These are phyloP conservation scores for Callocephalon fimbriatum DNA, from an alignment of 2,113 vertebrate genomes.

Conservation along the genomic window DNA sequence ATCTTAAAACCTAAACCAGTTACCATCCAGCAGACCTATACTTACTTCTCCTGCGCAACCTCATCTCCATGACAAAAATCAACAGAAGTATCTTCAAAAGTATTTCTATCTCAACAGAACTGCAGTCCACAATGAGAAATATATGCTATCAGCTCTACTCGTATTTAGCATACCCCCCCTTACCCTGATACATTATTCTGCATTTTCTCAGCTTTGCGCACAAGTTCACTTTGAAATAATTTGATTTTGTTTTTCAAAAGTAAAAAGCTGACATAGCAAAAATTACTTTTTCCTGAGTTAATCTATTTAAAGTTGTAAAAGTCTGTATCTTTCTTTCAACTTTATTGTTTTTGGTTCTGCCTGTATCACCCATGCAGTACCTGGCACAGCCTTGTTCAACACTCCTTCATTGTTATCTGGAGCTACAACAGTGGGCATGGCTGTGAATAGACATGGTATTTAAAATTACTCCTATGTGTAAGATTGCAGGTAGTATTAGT, in stretches of 20 bases:
- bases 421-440: rapidly evolving
- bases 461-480: not conserved
- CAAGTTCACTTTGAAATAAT: not conserved
- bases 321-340: not conserved
- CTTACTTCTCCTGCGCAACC: not conserved
- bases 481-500: not conserved
- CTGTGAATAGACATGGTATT: not conserved
- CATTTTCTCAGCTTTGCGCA: not conserved
- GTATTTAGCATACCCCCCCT: not conserved
- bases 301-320: not conserved
- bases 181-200: not conserved
- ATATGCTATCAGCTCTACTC: not conserved
- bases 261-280: not conserved
- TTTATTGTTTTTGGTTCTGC: not conserved
- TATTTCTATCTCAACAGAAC: not conserved
- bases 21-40: not conserved
- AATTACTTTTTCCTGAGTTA: not conserved
- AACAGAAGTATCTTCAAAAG: not conserved
- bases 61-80: not conserved
- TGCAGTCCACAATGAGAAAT: not conserved
- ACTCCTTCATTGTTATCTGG: not conserved
- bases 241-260: not conserved
- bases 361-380: not conserved
- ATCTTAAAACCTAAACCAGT: not conserved
- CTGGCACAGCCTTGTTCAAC: not conserved